phyloP scores from a whole-genome alignment of 2,113 vertebrate species.

The Toxostoma redivivum region DNA sequence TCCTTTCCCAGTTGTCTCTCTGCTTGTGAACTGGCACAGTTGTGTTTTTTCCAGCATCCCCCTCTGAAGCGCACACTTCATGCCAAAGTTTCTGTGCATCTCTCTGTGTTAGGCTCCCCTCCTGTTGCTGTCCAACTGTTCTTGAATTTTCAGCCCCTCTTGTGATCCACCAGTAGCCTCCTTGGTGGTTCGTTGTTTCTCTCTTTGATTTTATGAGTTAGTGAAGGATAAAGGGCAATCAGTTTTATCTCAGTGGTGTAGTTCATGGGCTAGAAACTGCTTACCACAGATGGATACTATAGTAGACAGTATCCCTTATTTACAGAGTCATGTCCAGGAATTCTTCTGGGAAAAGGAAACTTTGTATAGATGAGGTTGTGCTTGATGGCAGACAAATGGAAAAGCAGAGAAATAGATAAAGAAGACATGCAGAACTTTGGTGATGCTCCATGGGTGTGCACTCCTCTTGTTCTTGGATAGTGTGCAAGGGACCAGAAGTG shows the following conservation, averaged over 20 bases:
- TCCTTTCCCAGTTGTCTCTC: background rate
- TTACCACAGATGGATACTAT: background rate
- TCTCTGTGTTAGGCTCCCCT: background rate
- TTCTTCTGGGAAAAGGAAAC: background rate
- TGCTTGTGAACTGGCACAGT: background rate
- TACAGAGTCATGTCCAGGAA: background rate
- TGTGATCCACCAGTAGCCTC: background rate
- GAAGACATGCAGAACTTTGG: background rate
- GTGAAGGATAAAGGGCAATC: background rate
- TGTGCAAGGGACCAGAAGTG: background rate
- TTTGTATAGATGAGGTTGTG: background rate
- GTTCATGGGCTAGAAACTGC: background rate
- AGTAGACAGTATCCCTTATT: background rate
- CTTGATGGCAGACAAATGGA: background rate
- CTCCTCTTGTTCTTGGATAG: background rate
- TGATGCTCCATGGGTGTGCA: background rate
- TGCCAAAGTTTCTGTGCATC: slow-evolving; percentile 7
- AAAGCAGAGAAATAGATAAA: background rate
- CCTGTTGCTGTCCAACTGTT: background rate
- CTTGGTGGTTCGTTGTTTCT: background rate
- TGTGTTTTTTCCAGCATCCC: background rate
- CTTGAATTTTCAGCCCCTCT: background rate
- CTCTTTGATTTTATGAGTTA: background rate
- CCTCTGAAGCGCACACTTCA: background rate
- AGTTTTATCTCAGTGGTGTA: background rate